Evolutionary conservation across 2,888 invertebrate species (phyloP), one percentile per base, ranked within the genome.

Genomic region (Leucania comma): DNA sequence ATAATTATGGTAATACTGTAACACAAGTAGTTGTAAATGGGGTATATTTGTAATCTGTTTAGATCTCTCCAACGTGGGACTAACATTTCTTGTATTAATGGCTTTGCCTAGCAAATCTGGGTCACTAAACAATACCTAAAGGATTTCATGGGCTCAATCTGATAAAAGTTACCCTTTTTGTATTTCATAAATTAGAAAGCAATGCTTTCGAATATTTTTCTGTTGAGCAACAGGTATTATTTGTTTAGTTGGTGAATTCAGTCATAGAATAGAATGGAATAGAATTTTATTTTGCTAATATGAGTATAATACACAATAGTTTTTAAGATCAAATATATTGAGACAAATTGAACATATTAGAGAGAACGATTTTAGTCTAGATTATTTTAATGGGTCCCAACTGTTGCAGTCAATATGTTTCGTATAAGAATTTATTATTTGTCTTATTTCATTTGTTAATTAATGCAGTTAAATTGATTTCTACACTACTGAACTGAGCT

Each of bases 1-100:
- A 81, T 68, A 76, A 81, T 80, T 75, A 71, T 61, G 70, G 59
- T 72, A 81, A 81, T 81, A 63, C 71, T 61, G 66, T 63, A 67
- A 63, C 66, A 63, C 54, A 64, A 77, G 81, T 76, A 77, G 66
- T 78, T 46, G 46, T 46, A 62, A 82, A 68, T 80, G 51, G 54
- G 73, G 38, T 56, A 26, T 35, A 67, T 83, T 75, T 64, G 63
- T 71, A 70, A 77, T 64, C 72, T 53, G 56, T 24, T 50, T 14
- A 22, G 42, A 77, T 64, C 63, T 78, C 32, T 32, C 61, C 24
- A 68, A 76, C 59, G 72, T 78, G 63, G 32, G 48, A 29, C 48
- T 12, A 29, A 65, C 51, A 74, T 32, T 58, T 74, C 63, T 65
- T 80, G 22, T 14, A 38, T 59, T 12, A 74, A 73, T 73, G 46